Evolutionary conservation across 1,140 invertebrate species (phyloP).

Genomic region (Apolygus lucorum): DNA sequence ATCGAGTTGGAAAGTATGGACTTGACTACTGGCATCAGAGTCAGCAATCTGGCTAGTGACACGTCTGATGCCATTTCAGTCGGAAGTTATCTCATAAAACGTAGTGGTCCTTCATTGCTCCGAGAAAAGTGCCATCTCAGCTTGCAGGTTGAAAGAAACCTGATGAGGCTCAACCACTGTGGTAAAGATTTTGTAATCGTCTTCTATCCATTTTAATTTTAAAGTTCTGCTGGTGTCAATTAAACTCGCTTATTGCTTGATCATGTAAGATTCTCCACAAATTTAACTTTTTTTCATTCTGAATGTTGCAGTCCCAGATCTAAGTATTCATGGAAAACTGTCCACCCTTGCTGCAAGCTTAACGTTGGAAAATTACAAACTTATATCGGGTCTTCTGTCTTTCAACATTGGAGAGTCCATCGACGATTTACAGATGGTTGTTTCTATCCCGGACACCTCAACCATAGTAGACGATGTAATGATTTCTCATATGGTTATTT

Average conservation of each 20-base stretch:
- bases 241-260: no score
- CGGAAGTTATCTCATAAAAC: constrained; percentile 46
- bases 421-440: constrained; percentile 47
- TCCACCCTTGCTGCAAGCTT: constrained; percentile 77
- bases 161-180: constrained; percentile 59
- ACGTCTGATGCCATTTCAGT: constrained; percentile 33
- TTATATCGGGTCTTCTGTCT: constrained; percentile 77
- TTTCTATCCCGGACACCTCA: constrained; percentile 18
- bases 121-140: constrained; percentile 71
- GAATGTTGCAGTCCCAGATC: constrained; percentile 71
- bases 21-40: constrained; percentile 57
- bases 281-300: no score
- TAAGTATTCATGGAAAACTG: constrained; percentile 73
- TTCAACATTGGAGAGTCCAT: constrained; percentile 89
- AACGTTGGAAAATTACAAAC: constrained; percentile 75
- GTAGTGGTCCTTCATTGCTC: constrained; percentile 53
- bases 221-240: no score
- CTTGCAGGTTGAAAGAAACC: constrained; percentile 71
- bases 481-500: background rate
- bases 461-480: constrained; percentile 22
- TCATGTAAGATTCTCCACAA: no score
- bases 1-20: constrained; percentile 75
- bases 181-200: constrained; percentile 41
- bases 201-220: no score
- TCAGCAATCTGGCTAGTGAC: constrained; percentile 30